These are phyloP conservation scores for Xestia xanthographa DNA, from an alignment of 2,888 invertebrate species.

Conservation along the genomic window DNA sequence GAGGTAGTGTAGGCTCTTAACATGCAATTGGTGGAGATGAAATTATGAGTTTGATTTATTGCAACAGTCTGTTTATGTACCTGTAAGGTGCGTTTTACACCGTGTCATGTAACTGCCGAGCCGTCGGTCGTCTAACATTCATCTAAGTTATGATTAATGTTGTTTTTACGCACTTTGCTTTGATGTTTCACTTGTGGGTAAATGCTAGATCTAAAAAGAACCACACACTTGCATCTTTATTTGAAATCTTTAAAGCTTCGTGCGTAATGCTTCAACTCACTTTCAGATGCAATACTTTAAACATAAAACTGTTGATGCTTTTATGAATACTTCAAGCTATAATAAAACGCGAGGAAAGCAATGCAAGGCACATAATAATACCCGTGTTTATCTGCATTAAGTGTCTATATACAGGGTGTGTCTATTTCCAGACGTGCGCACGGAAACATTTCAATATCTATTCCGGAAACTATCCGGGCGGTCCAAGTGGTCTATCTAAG, in stretches of 20 bases:
- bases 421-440: slow-evolving; percentile 17
- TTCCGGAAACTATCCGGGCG: slow-evolving; percentile 12
- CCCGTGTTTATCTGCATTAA: slow-evolving; percentile 46
- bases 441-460: slow-evolving; percentile 44
- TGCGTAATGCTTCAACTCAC: not conserved
- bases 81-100: not conserved
- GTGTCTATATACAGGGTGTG: slow-evolving; percentile 42
- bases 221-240: not conserved
- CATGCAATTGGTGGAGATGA: slow-evolving; percentile 50
- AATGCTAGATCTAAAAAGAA: not conserved
- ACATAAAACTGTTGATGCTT: not conserved
- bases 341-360: slow-evolving; percentile 17
- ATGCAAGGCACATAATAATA: slow-evolving; percentile 22
- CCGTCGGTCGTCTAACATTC: not conserved
- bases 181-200: not conserved
- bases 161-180: slow-evolving; percentile 2
- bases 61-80: slow-evolving; percentile 9
- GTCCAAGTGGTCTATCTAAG: not conserved
- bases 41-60: slow-evolving; percentile 56
- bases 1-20: too few species aligned
- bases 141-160: slow-evolving; percentile 21
- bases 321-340: slow-evolving; percentile 32
- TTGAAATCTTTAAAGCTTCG: slow-evolving; percentile 10
- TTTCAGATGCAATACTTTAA: slow-evolving; percentile 14
- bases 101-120: slow-evolving; percentile 5